Evolutionary conservation across 2,113 vertebrate species (phyloP), one percentile per base, ranked within the genome.

Genomic region (Neotoma lepida): DNA sequence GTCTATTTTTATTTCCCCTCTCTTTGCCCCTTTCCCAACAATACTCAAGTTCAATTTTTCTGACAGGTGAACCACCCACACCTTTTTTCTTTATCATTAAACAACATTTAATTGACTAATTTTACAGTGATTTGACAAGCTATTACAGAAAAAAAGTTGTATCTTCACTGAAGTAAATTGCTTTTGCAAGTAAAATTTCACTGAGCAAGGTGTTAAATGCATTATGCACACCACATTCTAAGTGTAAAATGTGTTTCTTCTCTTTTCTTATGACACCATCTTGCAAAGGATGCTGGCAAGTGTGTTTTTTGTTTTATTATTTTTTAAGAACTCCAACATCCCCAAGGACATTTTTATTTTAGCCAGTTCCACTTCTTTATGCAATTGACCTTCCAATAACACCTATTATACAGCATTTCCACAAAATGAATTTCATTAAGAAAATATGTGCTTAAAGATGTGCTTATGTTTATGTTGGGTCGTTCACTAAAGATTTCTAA

Each of bases 161-260:
- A 85, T 92, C 86, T 89, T 95, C 78, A 74, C 85, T 46, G 73
- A 96, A 97, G 93, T 95, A 97, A 97, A 96, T 97, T 96, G 94
- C 94, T 95, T 97, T 96, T 95, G 84, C 95, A 95, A 94, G 89
- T 96, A 94, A 96, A 94, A 91, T 89, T 95, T 96, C 78, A 86
- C 94, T 1, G 44, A 94, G 87, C 82, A 95, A 97, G 94, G 96
- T 97, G 96, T 96, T 97, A 96, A 96, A 92, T 88, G 70, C 90
- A 91, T 96, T 95, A 95, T 54, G 51, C 66, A 74, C 35, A 95
- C 82, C 73, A 92, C 78, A 87, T 70, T 41, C 94, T 84, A 95
- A 70, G 84, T 86, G 86, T 96, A 96, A 96, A 89, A 87, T 94
- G 91, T 94, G 63, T 95, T 93, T 93, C 73, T 86, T 93, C 86